Percentiles rank a stretch among this genome's conserved stretches.
phyloP scores from a whole-genome alignment of 1,140 invertebrate genomes.

The Lanistes nyassanus region DNA sequence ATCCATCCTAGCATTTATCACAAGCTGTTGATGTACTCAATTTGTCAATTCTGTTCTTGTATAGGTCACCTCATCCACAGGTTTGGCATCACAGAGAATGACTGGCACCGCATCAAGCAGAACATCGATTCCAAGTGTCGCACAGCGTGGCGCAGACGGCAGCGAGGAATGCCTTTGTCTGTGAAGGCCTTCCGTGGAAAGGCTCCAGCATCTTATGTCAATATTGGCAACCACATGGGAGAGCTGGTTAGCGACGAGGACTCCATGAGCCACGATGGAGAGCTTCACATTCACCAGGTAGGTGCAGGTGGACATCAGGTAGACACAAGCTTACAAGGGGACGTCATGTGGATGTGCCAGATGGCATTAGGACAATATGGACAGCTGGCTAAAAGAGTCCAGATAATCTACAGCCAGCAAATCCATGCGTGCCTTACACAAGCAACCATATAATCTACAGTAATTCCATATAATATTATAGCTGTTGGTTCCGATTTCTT shows the following conservation, averaged over 20 bases:
- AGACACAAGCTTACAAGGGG: slow-evolving; percentile 33
- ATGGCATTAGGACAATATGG: too few species aligned
- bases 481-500: too few species aligned
- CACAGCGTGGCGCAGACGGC: slow-evolving; percentile 68
- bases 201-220: slow-evolving; percentile 46
- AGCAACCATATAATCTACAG: too few species aligned
- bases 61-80: slow-evolving; percentile 70
- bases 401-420: too few species aligned
- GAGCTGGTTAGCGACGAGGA: slow-evolving; percentile 54
- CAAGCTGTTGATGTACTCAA: neutral
- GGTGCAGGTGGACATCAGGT: slow-evolving; percentile 41
- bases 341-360: neutral
- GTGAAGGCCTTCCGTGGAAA: slow-evolving; percentile 66
- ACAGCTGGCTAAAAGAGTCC: too few species aligned
- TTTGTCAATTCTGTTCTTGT: slow-evolving; percentile 31
- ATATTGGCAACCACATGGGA: slow-evolving; percentile 35
- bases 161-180: slow-evolving; percentile 65
- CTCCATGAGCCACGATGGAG: slow-evolving; percentile 52
- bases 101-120: slow-evolving; percentile 72
- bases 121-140: slow-evolving; percentile 73
- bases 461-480: too few species aligned
- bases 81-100: slow-evolving; percentile 69
- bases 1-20: neutral
- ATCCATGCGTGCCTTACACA: too few species aligned
- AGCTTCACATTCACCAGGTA: slow-evolving; percentile 58